phyloP scores from a whole-genome alignment of 2,113 vertebrate species.

The Semicossyphus pulcher region DNA sequence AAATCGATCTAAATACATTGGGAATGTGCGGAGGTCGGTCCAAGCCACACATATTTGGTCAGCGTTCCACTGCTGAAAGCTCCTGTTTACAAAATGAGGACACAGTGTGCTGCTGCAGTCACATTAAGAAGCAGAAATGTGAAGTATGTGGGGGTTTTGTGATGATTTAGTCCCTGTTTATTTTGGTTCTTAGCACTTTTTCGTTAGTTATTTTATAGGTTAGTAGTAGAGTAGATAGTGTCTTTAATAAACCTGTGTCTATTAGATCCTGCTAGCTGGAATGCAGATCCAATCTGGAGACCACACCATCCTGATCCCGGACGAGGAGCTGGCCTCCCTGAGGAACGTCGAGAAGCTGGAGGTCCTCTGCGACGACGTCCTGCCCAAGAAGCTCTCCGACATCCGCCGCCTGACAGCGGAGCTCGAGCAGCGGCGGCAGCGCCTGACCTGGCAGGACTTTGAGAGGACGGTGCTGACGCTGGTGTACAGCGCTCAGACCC shows the following conservation, averaged over 20 bases:
- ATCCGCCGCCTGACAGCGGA: slow-evolving; percentile 85
- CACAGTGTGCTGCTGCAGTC: background rate
- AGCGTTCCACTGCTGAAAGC: background rate
- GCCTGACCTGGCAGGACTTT: slow-evolving; percentile 89
- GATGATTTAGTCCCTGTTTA: too few relatives aligned
- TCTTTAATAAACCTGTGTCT: background rate
- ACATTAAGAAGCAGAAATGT: slow-evolving; percentile 34
- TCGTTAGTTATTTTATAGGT: too few relatives aligned
- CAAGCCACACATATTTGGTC: slow-evolving; percentile 7
- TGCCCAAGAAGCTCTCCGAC: slow-evolving; percentile 90
- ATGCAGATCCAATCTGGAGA: slow-evolving; percentile 83
- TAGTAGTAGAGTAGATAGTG: too few relatives aligned
- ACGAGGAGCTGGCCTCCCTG: slow-evolving; percentile 90
- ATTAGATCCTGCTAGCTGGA: slow-evolving; percentile 90
- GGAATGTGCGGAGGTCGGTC: background rate
- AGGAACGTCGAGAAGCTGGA: slow-evolving; percentile 85
- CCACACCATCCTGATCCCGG: slow-evolving; percentile 84
- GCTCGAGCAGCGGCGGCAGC: slow-evolving; percentile 71
- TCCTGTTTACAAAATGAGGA: background rate
- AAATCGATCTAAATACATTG: slow-evolving; percentile 2
- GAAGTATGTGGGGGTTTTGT: too few relatives aligned
- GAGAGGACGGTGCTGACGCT: slow-evolving; percentile 92
- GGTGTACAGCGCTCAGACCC: slow-evolving; percentile 87
- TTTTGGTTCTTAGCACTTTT: too few relatives aligned
- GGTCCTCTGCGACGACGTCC: slow-evolving; percentile 88